These are phyloP conservation scores for Hydrozoanthus gracilis DNA, from an alignment of 92 coral and sea anemone genomes.

Conservation along the genomic window DNA sequence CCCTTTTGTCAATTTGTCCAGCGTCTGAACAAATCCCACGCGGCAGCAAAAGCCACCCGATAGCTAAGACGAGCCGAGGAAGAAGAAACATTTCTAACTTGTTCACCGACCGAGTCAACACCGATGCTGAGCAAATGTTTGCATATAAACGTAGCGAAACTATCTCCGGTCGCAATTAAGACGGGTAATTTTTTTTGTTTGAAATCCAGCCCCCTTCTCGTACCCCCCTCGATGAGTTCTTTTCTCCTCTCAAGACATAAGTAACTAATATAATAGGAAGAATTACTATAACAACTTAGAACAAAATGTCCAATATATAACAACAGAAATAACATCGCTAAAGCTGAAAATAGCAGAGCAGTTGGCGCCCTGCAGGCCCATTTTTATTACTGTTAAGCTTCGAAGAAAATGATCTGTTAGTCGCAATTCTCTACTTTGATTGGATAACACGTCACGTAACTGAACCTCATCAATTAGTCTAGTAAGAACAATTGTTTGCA, in stretches of 20 bases:
- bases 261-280: slow-evolving; percentile 25
- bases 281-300: background rate
- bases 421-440: slow-evolving; percentile 14
- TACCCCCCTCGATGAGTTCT: slow-evolving; percentile 46
- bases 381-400: background rate
- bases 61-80: background rate
- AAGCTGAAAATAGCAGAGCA: background rate
- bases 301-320: background rate
- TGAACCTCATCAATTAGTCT: slow-evolving; percentile 21
- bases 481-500: slow-evolving; percentile 36
- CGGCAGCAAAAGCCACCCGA: background rate
- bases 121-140: slow-evolving; percentile 38
- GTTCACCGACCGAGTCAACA: background rate
- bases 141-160: slow-evolving; percentile 33
- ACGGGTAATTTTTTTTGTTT: slow-evolving; percentile 38
- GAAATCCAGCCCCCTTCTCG: slow-evolving; percentile 27
- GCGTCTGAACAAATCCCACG: background rate
- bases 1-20: background rate
- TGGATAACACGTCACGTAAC: slow-evolving; percentile 27
- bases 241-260: background rate
- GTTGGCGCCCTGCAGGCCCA: background rate
- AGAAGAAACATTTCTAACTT: slow-evolving; percentile 13
- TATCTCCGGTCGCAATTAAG: slow-evolving; percentile 38
- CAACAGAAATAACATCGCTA: background rate
- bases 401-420: background rate